Percentiles rank a stretch among this genome's conserved stretches.
Evolutionary conservation across 2,113 vertebrate species (phyloP).

Genomic region (Tretioscincus oriximinensis): DNA sequence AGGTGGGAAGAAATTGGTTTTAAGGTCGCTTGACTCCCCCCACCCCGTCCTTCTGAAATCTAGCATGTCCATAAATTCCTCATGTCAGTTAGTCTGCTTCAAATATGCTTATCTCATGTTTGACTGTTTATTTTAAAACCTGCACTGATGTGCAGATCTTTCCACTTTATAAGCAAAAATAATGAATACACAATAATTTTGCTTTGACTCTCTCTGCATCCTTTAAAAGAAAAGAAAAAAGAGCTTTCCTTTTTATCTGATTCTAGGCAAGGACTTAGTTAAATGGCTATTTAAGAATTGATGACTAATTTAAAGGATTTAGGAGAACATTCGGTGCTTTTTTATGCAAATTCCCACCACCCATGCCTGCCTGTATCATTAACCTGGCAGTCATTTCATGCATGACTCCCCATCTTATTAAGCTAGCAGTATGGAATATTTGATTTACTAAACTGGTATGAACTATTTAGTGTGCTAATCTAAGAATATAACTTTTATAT

Average conservation of each 20-base stretch:
- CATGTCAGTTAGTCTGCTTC: not conserved
- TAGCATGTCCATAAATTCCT: constrained; percentile 14
- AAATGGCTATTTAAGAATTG: constrained; percentile 78
- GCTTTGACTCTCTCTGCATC: constrained; percentile 38
- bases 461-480: constrained; percentile 74
- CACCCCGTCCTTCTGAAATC: not conserved
- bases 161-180: constrained; percentile 42
- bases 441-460: constrained; percentile 78
- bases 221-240: constrained; percentile 29
- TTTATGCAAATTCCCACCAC: constrained; percentile 76
- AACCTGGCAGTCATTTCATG: constrained; percentile 83
- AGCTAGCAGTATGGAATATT: constrained; percentile 81
- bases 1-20: not conserved
- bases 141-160: constrained; percentile 29
- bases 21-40: not conserved
- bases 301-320: constrained; percentile 82
- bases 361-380: constrained; percentile 75
- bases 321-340: constrained; percentile 74
- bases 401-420: constrained; percentile 81
- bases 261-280: constrained; percentile 71
- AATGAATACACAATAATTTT: constrained; percentile 26
- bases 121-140: constrained; percentile 14
- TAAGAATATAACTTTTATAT: constrained; percentile 73
- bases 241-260: constrained; percentile 46
- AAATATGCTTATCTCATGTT: not conserved